Percentiles rank a stretch among this genome's conserved stretches.
Evolutionary conservation across 2,888 invertebrate genomes (phyloP).

Genomic region (Hemistola chrysoprasaria): DNA sequence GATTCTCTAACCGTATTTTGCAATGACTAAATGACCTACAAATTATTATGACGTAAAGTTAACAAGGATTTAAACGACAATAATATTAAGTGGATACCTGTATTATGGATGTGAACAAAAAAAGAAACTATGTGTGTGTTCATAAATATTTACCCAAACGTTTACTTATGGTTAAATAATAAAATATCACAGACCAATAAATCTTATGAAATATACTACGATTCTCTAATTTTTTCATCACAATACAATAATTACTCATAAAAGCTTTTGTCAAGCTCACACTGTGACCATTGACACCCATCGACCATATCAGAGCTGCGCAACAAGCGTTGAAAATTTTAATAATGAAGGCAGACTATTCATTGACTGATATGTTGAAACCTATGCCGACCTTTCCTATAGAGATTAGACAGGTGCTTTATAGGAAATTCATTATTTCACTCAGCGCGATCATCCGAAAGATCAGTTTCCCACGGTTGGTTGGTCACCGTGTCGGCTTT

Average conservation of each 20-base stretch:
- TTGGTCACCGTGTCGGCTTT: conserved; percentile 17
- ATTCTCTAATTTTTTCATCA: conserved; percentile 2
- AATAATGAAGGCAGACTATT: too few species aligned
- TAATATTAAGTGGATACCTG: too few species aligned
- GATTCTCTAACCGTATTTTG: too few species aligned
- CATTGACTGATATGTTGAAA: conserved; percentile 49
- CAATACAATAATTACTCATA: conserved; percentile 7
- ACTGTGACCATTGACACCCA: conserved; percentile 1
- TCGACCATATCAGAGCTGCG: conserved; percentile 1
- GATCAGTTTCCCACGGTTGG: conserved; percentile 40
- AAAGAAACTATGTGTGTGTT: too few species aligned
- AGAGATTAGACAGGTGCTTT: conserved; percentile 34
- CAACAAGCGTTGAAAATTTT: conserved; percentile 19
- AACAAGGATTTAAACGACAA: too few species aligned
- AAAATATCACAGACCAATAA: conserved; percentile 7
- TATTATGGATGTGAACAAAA: too few species aligned
- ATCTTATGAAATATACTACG: too few species aligned
- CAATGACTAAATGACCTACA: too few species aligned
- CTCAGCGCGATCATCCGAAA: conserved; percentile 29
- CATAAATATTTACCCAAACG: too few species aligned
- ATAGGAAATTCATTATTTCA: conserved; percentile 48
- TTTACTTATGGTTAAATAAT: too few species aligned
- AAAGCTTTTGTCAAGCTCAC: conserved; percentile 12
- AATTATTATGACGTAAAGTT: too few species aligned
- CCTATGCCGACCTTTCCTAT: conserved; percentile 38